phyloP scores from a whole-genome alignment of 2,113 vertebrate species.

The Zosterops pallidus region DNA sequence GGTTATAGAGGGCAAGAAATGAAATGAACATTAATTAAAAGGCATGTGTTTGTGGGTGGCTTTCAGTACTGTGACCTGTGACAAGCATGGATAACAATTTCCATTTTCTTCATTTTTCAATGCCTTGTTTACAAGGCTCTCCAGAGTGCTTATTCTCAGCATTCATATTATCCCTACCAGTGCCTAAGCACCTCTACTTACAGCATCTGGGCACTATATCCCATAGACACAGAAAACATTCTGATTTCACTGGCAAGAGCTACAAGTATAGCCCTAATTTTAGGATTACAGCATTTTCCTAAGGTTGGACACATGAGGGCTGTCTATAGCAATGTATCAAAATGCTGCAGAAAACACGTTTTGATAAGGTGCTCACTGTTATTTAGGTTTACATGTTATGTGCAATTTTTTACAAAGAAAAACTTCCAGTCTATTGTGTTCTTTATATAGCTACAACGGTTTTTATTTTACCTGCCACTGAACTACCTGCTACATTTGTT shows the following conservation, averaged over 20 bases:
- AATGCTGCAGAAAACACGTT: not conserved
- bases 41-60: not conserved
- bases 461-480: constrained; percentile 3
- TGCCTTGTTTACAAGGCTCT: not conserved
- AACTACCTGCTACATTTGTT: not conserved
- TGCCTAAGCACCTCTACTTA: not conserved
- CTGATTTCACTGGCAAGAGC: not conserved
- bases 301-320: not conserved
- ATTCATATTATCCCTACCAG: not conserved
- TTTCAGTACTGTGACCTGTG: not conserved
- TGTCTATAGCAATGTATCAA: not conserved
- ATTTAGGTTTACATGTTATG: not conserved
- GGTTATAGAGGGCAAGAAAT: not conserved
- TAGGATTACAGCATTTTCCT: not conserved
- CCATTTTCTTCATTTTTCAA: not conserved
- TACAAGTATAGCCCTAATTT: not conserved
- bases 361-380: not conserved
- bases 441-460: constrained; percentile 17
- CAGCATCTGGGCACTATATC: not conserved
- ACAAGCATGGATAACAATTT: not conserved
- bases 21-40: not conserved
- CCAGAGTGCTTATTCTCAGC: not conserved
- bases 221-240: not conserved
- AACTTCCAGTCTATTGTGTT: not conserved
- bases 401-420: not conserved